phyloP scores from a whole-genome alignment of 2,113 vertebrate species.

The Calcarius ornatus region DNA sequence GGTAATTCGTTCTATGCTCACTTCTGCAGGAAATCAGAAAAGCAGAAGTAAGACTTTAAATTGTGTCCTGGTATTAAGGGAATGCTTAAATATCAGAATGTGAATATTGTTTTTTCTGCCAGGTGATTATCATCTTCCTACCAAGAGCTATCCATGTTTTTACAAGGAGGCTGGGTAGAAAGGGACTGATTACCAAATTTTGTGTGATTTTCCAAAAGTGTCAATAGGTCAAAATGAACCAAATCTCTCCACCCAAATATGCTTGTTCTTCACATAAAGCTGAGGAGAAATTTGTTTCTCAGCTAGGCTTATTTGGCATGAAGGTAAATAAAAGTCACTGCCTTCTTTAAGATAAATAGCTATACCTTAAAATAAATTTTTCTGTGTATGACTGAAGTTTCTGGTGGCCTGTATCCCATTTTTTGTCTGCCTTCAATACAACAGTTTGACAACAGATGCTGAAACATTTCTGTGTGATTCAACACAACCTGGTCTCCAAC shows the following conservation, averaged over 20 bases:
- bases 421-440: constrained; percentile 4
- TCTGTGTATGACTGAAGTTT: neutral
- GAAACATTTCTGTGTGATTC: neutral
- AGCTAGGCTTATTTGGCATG: neutral
- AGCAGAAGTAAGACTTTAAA: neutral
- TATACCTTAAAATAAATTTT: neutral
- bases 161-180: neutral
- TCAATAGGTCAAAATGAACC: neutral
- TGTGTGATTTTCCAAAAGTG: neutral
- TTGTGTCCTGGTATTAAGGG: neutral
- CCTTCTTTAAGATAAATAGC: neutral
- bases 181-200: neutral
- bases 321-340: neutral
- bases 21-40: neutral
- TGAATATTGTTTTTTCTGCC: neutral
- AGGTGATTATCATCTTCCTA: neutral
- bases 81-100: neutral
- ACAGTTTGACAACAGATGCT: neutral
- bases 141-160: neutral
- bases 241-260: neutral
- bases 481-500: neutral
- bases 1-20: neutral
- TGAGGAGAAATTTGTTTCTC: neutral
- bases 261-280: neutral
- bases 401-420: neutral